A percentile compares a stretch with the other conserved stretches of the same genome.
Evolutionary conservation across 2,113 vertebrate genomes (phyloP).

Genomic region (Pteruthius melanotis): DNA sequence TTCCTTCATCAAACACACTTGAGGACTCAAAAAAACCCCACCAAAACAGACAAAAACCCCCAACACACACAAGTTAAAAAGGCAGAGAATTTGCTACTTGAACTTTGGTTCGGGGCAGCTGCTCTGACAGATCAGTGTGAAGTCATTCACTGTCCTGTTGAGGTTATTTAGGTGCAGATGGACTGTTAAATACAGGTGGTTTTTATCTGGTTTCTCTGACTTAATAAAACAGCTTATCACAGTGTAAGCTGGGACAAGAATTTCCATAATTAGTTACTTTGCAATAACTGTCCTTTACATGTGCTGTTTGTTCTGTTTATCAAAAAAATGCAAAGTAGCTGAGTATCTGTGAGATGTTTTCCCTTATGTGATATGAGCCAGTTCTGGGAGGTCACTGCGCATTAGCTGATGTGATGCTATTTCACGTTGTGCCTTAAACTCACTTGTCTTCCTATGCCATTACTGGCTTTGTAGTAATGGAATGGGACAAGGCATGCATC

Average conservation of each 20-base stretch:
- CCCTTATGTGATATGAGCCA: neutral
- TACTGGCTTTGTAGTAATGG: neutral
- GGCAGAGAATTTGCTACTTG: neutral
- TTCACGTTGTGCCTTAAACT: neutral
- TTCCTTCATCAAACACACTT: neutral
- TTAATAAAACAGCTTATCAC: neutral
- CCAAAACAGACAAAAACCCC: neutral
- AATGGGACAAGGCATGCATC: neutral
- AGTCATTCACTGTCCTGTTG: neutral
- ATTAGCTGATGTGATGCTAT: neutral
- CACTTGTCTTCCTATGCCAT: neutral
- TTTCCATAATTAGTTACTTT: neutral
- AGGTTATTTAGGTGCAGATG: neutral
- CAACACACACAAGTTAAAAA: too few species aligned
- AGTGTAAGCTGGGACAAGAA: neutral
- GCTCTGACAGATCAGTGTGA: neutral
- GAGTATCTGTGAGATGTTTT: neutral
- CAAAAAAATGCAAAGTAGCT: neutral
- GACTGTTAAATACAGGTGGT: neutral
- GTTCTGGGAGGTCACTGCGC: neutral
- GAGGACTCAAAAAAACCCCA: neutral
- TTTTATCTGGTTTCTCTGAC: neutral
- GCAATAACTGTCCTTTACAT: neutral
- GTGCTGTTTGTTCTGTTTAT: neutral
- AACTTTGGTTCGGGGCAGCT: neutral